Conservation (phyloP, 2,888 invertebrate species). For the Netelia inedita region DNA sequence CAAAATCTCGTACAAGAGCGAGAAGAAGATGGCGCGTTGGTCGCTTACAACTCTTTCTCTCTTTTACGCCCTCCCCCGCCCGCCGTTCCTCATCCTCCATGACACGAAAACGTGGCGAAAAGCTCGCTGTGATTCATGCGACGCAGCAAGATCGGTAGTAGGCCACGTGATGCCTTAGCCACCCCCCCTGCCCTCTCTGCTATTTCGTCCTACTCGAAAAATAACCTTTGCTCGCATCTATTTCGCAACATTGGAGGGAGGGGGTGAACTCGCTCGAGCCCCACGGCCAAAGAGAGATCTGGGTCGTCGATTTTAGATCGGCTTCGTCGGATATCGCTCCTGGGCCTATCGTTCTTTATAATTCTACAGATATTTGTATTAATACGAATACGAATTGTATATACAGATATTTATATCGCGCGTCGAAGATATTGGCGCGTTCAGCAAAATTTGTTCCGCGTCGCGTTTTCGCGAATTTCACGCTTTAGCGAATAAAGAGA, state of each 20-base stretch:
- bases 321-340: conserved; percentile 73
- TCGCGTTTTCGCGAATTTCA: conserved; percentile 16
- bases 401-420: neutral
- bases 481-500: conserved; percentile 53
- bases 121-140: neutral
- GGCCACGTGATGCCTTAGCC: conserved; percentile 62
- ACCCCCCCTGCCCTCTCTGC: conserved; percentile 67
- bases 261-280: conserved; percentile 6
- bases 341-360: conserved; percentile 50
- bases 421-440: conserved; percentile 67
- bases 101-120: neutral
- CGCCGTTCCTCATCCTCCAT: conserved; percentile 49
- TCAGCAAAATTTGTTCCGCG: conserved; percentile 73
- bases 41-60: too few species aligned
- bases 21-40: too few species aligned
- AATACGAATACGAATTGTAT: neutral
- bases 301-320: conserved; percentile 83
- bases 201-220: conserved; percentile 79
- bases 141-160: conserved; percentile 17
- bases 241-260: conserved; percentile 76
- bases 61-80: conserved; percentile 31
- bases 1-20: too few species aligned
- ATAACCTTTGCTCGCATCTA: conserved; percentile 79
- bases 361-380: conserved; percentile 15
- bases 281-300: conserved; percentile 79